Evolutionary conservation across 92 coral and sea anemone genomes (phyloP).

Genomic region (Phenganax marumi): DNA sequence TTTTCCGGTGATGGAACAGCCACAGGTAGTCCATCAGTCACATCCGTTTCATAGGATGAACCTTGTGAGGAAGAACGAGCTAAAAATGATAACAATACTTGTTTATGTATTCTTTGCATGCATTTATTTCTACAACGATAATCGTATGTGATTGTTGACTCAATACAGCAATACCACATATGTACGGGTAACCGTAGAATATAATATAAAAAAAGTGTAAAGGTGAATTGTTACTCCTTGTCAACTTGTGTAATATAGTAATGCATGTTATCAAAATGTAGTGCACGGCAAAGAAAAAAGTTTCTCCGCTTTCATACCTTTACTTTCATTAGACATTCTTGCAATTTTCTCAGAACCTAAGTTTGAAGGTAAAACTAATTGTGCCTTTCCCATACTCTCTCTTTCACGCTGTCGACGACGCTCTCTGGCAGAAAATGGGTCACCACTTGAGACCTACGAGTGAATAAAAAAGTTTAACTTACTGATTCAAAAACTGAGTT

Average conservation of each 20-base stretch:
- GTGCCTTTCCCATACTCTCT: constrained; percentile 28
- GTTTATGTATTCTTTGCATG: too few relatives aligned
- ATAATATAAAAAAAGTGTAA: too few relatives aligned
- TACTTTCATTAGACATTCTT: constrained; percentile 6
- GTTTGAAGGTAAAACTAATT: constrained; percentile 26
- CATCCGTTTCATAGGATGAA: background rate
- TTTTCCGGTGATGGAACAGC: background rate
- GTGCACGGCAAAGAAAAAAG: background rate
- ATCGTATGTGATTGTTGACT: too few relatives aligned
- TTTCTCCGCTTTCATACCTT: constrained; percentile 7
- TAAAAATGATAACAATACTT: background rate
- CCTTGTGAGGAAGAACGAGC: constrained; percentile 1
- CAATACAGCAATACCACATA: too few relatives aligned
- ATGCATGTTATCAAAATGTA: background rate
- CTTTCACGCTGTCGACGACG: constrained; percentile 46
- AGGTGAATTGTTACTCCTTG: too few relatives aligned
- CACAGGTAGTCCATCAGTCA: constrained; percentile 2
- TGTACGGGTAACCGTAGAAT: too few relatives aligned
- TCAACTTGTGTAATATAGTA: too few relatives aligned
- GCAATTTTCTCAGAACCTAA: constrained; percentile 23
- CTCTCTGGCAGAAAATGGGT: constrained; percentile 34
- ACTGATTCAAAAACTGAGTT: background rate
- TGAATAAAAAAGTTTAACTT: background rate
- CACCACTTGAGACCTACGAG: constrained; percentile 26
- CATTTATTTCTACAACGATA: too few relatives aligned